A percentile compares a stretch with the other conserved stretches of the same genome.
Evolutionary conservation across 2,888 invertebrate species (phyloP).

Genomic region (Loripinus fragilis): DNA sequence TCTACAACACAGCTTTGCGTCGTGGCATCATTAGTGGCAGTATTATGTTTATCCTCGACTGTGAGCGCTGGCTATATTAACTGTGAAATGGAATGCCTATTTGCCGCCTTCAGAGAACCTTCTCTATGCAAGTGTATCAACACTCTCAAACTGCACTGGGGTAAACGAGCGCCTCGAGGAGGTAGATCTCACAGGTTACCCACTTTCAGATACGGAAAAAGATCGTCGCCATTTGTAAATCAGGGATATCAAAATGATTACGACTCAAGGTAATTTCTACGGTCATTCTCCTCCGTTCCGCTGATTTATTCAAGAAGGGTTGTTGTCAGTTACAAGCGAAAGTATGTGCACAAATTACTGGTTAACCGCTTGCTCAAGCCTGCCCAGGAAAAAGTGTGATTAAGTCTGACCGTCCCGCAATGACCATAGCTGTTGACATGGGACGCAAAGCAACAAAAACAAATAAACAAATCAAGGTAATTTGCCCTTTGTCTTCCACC

Average conservation of each 20-base stretch:
- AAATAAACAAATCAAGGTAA: too few species aligned
- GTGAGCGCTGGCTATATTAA: conserved; percentile 44
- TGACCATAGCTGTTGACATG: too few species aligned
- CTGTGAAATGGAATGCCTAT: conserved; percentile 56
- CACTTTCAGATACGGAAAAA: conserved; percentile 52
- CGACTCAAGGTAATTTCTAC: not conserved
- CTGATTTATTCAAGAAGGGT: too few species aligned
- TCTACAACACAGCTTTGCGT: conserved; percentile 33
- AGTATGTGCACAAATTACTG: too few species aligned
- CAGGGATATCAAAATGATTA: conserved; percentile 17
- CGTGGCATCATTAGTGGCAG: conserved; percentile 33
- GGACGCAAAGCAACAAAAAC: too few species aligned
- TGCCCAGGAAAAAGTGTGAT: too few species aligned
- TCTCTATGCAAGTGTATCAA: conserved; percentile 53
- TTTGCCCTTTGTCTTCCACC: too few species aligned
- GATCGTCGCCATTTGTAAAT: conserved; percentile 29
- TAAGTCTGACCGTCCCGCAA: too few species aligned
- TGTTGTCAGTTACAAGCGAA: too few species aligned
- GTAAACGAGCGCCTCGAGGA: conserved; percentile 51
- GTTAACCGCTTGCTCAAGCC: too few species aligned
- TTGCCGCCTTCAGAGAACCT: conserved; percentile 48
- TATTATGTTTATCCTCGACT: conserved; percentile 36
- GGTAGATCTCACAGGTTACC: conserved; percentile 37
- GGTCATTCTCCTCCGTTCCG: too few species aligned
- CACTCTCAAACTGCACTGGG: conserved; percentile 54